Evolutionary conservation across 2,797 vertebrate genomes (phyloP), one percentile per base, ranked within the genome.

Genomic region (Tolypeutes matacus): DNA sequence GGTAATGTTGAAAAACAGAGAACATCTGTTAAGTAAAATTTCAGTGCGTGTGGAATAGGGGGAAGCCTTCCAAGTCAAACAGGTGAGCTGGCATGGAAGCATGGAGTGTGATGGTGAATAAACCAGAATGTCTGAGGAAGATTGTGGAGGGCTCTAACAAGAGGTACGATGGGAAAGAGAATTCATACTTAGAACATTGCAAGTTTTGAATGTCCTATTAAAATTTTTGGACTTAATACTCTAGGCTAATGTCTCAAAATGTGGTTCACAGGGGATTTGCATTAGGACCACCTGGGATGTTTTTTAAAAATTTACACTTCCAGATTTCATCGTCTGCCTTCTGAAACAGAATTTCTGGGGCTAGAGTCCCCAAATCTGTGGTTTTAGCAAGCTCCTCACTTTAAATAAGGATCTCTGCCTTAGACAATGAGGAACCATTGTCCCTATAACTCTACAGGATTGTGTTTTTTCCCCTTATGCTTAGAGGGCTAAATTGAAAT

Each of bases 401-500:
- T 34, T 27, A 81, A 36, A 46, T 36, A 53, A 91, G 1, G 4
- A 34, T 70, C 13, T 88, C 36, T 56, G 1, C 6, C 73, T 2
- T 34, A 84, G 25, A 78, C 31, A 91, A 39, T 18, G 51, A 20
- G 0, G 83, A 70, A 29, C 9, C 15, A 34, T 2, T 64, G 25
- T 80, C 7, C 3, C 10, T 46, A 0, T 58, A 27, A 70, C 7
- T 39, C 31, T 75, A 25, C 3, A 90, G 5, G 0, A 58, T 56
- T 58, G 2, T 18, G 29, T 73, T 23, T 10, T 76, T 83, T 86
- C 88, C 82, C 81, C n/a, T 88, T n/a, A 49, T 17, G 72, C 13
- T 72, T 51, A 8, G 87, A 92, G 23, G 88, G 34, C 75, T 85
- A 83, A 73, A 49, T 31, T 91, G 53, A 75, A 83, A 86, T 60